Evolutionary conservation across 2,113 vertebrate genomes (phyloP).

Genomic region (Strix uralensis): DNA sequence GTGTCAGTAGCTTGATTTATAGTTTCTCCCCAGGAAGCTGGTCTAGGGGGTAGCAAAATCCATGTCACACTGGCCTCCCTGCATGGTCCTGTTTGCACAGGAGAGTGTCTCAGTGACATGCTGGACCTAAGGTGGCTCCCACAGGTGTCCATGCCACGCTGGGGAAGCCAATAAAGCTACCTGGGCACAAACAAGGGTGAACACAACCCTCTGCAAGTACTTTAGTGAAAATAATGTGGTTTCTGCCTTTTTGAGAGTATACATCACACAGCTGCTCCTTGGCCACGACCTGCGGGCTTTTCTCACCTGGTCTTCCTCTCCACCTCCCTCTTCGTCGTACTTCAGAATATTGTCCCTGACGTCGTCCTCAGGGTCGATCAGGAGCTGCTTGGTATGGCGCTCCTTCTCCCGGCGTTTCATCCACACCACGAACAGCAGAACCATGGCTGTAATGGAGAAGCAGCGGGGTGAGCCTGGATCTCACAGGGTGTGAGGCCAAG

Average conservation of each 20-base stretch:
- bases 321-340: constrained; percentile 94
- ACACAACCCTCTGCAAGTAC: not conserved
- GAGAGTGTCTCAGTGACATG: not conserved
- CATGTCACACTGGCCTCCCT: accelerated
- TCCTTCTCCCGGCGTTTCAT: constrained; percentile 93
- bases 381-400: constrained; percentile 92
- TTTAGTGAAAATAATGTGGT: not conserved
- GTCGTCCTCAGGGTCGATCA: constrained; percentile 95
- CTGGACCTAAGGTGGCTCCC: not conserved
- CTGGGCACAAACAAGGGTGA: not conserved
- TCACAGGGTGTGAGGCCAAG: not conserved
- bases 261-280: not conserved
- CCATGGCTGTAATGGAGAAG: constrained; percentile 79
- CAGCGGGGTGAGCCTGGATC: not conserved
- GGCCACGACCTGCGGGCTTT: not conserved
- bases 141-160: accelerated
- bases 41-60: not conserved
- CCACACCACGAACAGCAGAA: constrained; percentile 92
- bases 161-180: not conserved
- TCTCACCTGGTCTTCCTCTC: constrained; percentile 95
- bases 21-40: not conserved
- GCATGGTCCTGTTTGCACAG: not conserved
- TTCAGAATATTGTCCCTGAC: constrained; percentile 97
- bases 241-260: not conserved
- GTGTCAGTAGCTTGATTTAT: not conserved